Percentiles rank a stretch among this genome's conserved stretches.
phyloP scores from a whole-genome alignment of 2,797 vertebrate species.

The Leuciscus waleckii region DNA sequence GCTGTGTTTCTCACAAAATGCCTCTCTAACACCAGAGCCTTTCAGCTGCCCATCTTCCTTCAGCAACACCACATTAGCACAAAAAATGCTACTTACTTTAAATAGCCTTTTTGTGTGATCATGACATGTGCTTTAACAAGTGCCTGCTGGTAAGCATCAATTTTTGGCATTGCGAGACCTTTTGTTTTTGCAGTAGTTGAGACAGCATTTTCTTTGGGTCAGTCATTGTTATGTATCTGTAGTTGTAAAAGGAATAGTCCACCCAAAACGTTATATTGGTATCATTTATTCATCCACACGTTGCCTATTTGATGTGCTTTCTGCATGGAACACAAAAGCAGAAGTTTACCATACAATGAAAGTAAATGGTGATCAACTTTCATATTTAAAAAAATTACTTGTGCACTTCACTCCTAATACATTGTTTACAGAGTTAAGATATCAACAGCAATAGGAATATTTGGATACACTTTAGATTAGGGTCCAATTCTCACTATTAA shows the following conservation, averaged over 20 bases:
- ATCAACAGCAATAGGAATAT: neutral
- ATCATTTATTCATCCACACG: neutral
- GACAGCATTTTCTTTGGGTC: neutral
- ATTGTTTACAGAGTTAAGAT: neutral
- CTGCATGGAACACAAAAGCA: neutral
- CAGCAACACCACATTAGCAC: conserved; percentile 29
- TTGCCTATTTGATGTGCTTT: neutral
- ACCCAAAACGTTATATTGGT: neutral
- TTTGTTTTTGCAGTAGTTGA: conserved; percentile 26
- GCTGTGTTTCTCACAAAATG: conserved; percentile 26
- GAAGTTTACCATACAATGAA: neutral
- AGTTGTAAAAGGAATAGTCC: neutral
- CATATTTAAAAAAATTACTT: neutral
- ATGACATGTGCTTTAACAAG: neutral
- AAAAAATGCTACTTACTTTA: conserved; percentile 34
- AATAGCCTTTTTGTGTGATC: conserved; percentile 20
- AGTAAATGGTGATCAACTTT: neutral
- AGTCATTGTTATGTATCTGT: neutral
- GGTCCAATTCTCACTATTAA: no score
- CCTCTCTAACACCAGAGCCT: conserved; percentile 24
- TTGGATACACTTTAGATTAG: no score
- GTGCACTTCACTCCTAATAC: neutral
- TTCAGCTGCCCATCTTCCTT: conserved; percentile 28
- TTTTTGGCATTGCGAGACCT: neutral
- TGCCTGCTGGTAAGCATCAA: neutral